Evolutionary conservation across 2,797 vertebrate genomes (phyloP).

Genomic region (Girardinus metallicus): DNA sequence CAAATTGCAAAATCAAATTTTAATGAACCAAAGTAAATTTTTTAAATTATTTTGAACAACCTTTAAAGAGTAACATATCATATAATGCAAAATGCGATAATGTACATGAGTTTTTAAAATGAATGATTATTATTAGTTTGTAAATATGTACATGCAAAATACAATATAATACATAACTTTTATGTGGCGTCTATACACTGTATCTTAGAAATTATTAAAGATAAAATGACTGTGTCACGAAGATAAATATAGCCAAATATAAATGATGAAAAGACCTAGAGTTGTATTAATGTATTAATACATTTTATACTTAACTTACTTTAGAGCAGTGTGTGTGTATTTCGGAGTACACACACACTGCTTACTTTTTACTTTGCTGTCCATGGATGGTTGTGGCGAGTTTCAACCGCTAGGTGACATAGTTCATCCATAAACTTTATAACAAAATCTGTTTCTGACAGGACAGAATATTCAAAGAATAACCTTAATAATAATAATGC

Average conservation of each 20-base stretch:
- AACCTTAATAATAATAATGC: not conserved
- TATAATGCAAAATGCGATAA: not conserved
- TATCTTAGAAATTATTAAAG: not conserved
- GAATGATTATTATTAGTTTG: not conserved
- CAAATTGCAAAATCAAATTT: not conserved
- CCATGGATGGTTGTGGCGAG: not conserved
- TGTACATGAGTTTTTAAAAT: not conserved
- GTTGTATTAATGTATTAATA: not conserved
- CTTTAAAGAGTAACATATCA: not conserved
- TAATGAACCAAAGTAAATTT: not conserved
- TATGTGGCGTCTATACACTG: not conserved
- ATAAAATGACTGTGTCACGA: not conserved
- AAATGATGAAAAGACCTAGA: not conserved
- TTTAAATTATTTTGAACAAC: not conserved
- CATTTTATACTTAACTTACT: not conserved
- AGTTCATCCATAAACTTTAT: not conserved
- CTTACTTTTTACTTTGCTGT: not conserved
- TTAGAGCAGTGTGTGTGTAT: not conserved
- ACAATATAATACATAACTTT: too few relatives aligned
- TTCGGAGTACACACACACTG: too few relatives aligned
- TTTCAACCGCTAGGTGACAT: constrained; percentile 8
- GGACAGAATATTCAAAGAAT: not conserved
- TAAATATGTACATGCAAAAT: not conserved
- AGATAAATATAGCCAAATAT: not conserved
- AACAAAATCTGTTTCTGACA: not conserved